phyloP scores from a whole-genome alignment of 2,797 vertebrate genomes.

The Helicolenus hilgendorfi region DNA sequence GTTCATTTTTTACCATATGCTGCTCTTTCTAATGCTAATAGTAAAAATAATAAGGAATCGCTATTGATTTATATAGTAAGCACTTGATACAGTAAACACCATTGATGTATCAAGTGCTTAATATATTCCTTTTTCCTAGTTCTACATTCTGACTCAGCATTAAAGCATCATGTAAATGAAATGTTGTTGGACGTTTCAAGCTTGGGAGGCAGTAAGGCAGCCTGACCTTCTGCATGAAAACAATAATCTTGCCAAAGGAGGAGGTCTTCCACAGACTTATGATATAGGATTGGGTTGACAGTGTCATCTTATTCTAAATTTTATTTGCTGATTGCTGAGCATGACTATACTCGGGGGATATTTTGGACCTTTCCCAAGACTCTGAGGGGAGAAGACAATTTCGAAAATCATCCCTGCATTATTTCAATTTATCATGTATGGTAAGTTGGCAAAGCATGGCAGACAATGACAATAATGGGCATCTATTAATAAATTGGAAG shows the following conservation, averaged over 20 bases:
- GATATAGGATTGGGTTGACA: background rate
- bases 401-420: background rate
- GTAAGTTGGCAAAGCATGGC: background rate
- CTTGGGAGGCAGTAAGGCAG: background rate
- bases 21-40: background rate
- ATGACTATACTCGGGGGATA: background rate
- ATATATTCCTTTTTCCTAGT: background rate
- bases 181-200: background rate
- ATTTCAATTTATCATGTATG: background rate
- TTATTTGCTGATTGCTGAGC: background rate
- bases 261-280: background rate
- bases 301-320: background rate
- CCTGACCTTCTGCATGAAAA: slow-evolving; percentile 11
- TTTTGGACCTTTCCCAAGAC: background rate
- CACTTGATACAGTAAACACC: background rate
- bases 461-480: background rate
- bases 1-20: background rate
- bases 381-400: background rate
- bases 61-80: background rate
- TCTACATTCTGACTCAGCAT: background rate
- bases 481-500: background rate
- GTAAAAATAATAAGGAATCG: no score
- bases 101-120: background rate
- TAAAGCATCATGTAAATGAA: background rate
- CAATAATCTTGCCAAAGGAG: background rate